These are phyloP conservation scores for Leptura quadrifasciata DNA, from an alignment of 2,888 invertebrate species.

Conservation along the genomic window DNA sequence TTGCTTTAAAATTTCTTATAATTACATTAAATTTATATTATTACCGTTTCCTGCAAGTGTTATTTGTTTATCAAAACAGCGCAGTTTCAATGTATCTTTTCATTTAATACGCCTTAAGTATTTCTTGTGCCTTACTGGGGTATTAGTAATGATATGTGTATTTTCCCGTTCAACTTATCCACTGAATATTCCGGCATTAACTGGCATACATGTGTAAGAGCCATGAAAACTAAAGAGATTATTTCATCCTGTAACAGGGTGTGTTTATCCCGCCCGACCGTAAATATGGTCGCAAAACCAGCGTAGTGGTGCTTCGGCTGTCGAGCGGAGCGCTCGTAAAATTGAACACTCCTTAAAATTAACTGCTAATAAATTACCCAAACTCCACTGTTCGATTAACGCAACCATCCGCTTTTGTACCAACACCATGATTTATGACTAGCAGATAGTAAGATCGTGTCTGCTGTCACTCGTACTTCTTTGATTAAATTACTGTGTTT, in stretches of 20 bases:
- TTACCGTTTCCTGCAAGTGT: too few relatives aligned
- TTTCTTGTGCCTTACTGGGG: too few relatives aligned
- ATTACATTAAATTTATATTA: too few relatives aligned
- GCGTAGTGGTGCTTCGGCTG: slow-evolving; percentile 56
- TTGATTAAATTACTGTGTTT: slow-evolving; percentile 38
- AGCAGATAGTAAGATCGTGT: slow-evolving; percentile 57
- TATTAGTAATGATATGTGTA: too few relatives aligned
- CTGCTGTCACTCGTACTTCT: slow-evolving; percentile 42
- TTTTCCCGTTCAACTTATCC: too few relatives aligned
- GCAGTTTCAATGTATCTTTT: too few relatives aligned
- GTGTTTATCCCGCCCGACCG: slow-evolving; percentile 61
- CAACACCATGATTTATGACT: slow-evolving; percentile 62
- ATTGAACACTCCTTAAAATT: slow-evolving; percentile 73
- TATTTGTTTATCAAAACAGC: too few relatives aligned
- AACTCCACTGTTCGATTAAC: slow-evolving; percentile 65
- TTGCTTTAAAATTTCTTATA: too few relatives aligned
- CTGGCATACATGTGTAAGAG: slow-evolving; percentile 30
- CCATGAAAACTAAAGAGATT: slow-evolving; percentile 47
- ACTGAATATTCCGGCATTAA: background rate
- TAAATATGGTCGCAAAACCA: slow-evolving; percentile 65
- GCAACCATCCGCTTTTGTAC: slow-evolving; percentile 64
- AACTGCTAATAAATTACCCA: slow-evolving; percentile 72
- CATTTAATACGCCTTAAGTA: too few relatives aligned
- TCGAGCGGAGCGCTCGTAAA: slow-evolving; percentile 65
- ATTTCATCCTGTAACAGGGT: slow-evolving; percentile 53